Evolutionary conservation across 2,888 invertebrate genomes (phyloP), one percentile per base, ranked within the genome.

Genomic region (Carabus problematicus): DNA sequence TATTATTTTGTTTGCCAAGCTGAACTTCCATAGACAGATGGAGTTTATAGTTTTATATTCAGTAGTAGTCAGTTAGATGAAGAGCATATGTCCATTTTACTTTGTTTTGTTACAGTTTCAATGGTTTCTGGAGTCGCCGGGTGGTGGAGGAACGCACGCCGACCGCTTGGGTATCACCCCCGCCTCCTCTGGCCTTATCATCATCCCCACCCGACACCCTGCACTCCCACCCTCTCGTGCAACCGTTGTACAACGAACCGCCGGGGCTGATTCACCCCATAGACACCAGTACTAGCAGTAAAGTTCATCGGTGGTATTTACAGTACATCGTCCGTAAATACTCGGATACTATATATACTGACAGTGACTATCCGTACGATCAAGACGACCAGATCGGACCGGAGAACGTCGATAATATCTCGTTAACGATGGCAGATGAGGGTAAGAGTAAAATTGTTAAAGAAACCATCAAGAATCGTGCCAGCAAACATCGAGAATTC

Each of bases 111-210:
- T 76, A 69, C 74, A 80, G 81, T 78, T 81, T 80, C 73, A 76
- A 76, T 71, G 76, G 76, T 63, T 78, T 79, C 70, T 79, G 79
- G 79, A 75, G 77, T 73, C 77, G 76, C 73, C 76, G 75, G 61
- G 72, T 76, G 71, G 75, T 75, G 70, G 75, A 76, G 73, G 78
- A 73, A 72, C 73, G 74, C 47, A 54, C 70, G 55, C 49, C 74
- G 71, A 45, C 77, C 60, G 75, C 77, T 67, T 79, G 79, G 78
- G 39, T 49, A 56, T 8, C 63, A 56, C 19, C 69, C 55, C 19
- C 67, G 59, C 4, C 39, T 4, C 40, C 52, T 39, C 39, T 52
- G 42, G 19, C 18, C 16, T 42, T 12, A 11, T 55, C 63, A 61
- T 45, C 59, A 60, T 70, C 60, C n/a, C 52, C 59, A 45, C 64